Conservation (phyloP, 2,888 invertebrate species). For the Leptinotarsa rubiginosa region DNA sequence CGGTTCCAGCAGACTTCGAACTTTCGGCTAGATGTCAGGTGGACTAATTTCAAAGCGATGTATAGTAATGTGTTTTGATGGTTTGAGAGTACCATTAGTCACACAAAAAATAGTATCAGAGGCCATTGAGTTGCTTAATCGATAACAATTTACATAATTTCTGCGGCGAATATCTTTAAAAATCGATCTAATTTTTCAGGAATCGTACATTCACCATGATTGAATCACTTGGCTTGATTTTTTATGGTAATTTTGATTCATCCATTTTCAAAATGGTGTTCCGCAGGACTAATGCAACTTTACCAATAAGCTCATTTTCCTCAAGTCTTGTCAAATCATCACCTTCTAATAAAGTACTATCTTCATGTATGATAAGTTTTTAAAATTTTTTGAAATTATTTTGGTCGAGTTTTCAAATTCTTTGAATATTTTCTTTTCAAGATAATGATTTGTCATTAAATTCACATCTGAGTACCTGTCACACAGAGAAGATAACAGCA, state of each 20-base stretch:
- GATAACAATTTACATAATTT: constrained; percentile 25
- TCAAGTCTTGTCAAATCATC: constrained; percentile 36
- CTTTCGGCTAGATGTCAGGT: no score
- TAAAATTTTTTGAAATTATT: constrained; percentile 28
- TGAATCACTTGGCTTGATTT: constrained; percentile 29
- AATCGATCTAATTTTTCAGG: constrained; percentile 36
- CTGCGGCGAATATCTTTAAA: constrained; percentile 33
- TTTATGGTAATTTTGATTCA: constrained; percentile 25
- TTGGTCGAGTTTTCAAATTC: constrained; percentile 32
- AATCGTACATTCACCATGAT: constrained; percentile 39
- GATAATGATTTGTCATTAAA: constrained; percentile 32
- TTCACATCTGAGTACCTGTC: constrained; percentile 35
- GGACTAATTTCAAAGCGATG: no score
- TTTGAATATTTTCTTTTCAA: constrained; percentile 37
- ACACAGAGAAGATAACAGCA: constrained; percentile 33
- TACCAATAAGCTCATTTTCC: constrained; percentile 33
- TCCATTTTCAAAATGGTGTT: constrained; percentile 27
- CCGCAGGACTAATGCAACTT: constrained; percentile 24
- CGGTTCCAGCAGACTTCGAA: no score
- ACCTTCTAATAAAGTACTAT: constrained; percentile 31
- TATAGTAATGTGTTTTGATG: no score
- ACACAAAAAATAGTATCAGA: constrained; percentile 46
- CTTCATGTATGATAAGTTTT: constrained; percentile 41
- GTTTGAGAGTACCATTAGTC: constrained; percentile 35
- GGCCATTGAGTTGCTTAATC: constrained; percentile 24